These are phyloP conservation scores for Patella ulyssiponensis DNA, from an alignment of 2,888 invertebrate genomes.

Conservation along the genomic window DNA sequence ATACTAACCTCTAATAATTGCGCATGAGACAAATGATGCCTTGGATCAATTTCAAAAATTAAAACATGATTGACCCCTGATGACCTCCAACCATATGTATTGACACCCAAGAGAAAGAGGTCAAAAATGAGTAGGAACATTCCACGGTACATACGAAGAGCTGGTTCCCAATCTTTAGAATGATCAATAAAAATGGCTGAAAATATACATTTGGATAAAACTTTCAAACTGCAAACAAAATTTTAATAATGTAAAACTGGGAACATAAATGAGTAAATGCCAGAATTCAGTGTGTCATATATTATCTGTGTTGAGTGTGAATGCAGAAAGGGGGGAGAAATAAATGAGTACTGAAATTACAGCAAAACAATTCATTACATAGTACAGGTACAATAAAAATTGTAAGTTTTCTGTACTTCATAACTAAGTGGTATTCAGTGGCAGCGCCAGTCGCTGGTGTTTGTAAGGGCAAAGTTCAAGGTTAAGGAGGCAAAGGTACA, in stretches of 20 bases:
- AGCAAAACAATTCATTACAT: too few relatives aligned
- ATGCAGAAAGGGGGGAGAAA: too few relatives aligned
- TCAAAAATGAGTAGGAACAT: conserved; percentile 93
- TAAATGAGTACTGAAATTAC: too few relatives aligned
- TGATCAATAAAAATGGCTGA: conserved; percentile 53
- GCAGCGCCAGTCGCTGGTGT: too few relatives aligned
- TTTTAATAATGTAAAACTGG: not conserved
- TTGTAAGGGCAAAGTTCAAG: too few relatives aligned
- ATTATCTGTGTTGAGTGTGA: not conserved
- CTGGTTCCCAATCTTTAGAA: conserved; percentile 76
- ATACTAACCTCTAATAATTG: conserved; percentile 86
- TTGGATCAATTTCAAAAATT: conserved; percentile 96
- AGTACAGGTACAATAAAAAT: too few relatives aligned
- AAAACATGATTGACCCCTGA: conserved; percentile 98
- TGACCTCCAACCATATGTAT: conserved; percentile 96
- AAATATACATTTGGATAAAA: conserved; percentile 17
- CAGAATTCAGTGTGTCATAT: too few relatives aligned
- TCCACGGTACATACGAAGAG: conserved; percentile 92
- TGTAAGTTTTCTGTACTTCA: too few relatives aligned
- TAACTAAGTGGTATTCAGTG: too few relatives aligned
- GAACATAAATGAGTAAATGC: not conserved
- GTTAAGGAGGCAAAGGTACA: too few relatives aligned
- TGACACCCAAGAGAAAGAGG: conserved; percentile 94
- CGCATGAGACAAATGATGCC: conserved; percentile 90
- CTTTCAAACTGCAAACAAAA: not conserved